These are phyloP conservation scores for Calephelis perditalis DNA, from an alignment of 2,888 invertebrate genomes.

Conservation along the genomic window DNA sequence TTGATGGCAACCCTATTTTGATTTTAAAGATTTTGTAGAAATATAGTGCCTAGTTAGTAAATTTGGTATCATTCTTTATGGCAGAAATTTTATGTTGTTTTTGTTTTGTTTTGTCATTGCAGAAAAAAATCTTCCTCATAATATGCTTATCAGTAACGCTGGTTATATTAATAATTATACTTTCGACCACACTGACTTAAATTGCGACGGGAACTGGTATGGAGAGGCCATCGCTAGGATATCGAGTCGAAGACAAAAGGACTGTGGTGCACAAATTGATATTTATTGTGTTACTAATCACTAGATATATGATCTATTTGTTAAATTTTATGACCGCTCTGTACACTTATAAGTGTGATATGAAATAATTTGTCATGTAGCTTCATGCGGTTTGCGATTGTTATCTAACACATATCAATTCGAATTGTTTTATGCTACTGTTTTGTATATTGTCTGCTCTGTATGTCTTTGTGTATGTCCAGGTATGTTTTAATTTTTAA, in stretches of 20 bases:
- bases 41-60: not conserved
- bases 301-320: not conserved
- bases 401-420: no score
- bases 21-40: not conserved
- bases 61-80: slow-evolving; percentile 11
- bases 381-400: no score
- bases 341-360: not conserved
- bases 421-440: no score
- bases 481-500: no score
- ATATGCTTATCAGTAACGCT: slow-evolving; percentile 88
- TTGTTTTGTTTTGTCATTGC: slow-evolving; percentile 81
- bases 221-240: slow-evolving; percentile 37
- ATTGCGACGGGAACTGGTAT: slow-evolving; percentile 35
- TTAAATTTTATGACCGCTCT: not conserved
- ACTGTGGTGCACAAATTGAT: slow-evolving; percentile 29
- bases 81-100: slow-evolving; percentile 62
- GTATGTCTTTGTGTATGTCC: no score
- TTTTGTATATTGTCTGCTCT: no score
- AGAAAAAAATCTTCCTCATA: slow-evolving; percentile 94
- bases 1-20: slow-evolving; percentile 3
- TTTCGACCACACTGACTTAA: slow-evolving; percentile 64
- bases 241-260: slow-evolving; percentile 20
- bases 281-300: slow-evolving; percentile 18
- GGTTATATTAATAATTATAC: slow-evolving; percentile 87
- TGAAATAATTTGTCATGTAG: no score